Percentiles rank a stretch among this genome's conserved stretches.
Evolutionary conservation across 2,797 vertebrate species (phyloP).

Genomic region (Poecile montanus): DNA sequence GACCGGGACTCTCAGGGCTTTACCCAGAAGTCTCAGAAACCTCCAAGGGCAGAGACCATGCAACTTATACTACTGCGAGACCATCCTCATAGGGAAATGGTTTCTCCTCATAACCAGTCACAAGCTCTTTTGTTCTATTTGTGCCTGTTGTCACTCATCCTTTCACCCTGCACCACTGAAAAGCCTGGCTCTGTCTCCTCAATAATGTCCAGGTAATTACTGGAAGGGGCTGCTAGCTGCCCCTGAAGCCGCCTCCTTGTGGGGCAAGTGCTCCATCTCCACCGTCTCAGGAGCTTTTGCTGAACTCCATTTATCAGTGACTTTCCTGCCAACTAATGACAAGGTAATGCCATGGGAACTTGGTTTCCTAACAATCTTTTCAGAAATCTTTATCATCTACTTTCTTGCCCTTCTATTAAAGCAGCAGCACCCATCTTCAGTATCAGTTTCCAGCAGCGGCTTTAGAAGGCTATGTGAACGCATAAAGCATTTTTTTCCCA

Average conservation of each 20-base stretch:
- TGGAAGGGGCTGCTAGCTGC: not conserved
- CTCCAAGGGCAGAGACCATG: not conserved
- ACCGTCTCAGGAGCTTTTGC: not conserved
- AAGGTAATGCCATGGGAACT: not conserved
- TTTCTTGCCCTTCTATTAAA: not conserved
- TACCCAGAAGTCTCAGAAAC: not conserved
- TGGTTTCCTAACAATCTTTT: not conserved
- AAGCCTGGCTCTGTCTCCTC: not conserved
- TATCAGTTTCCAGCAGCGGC: not conserved
- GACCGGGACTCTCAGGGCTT: not conserved
- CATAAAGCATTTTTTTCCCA: not conserved
- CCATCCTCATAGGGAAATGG: accelerated
- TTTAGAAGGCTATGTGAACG: not conserved
- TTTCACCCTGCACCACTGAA: not conserved
- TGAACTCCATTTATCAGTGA: not conserved
- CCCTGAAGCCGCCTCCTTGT: not conserved
- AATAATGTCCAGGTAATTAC: not conserved
- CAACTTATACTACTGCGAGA: not conserved
- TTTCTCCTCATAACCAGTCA: not conserved
- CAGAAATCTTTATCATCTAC: not conserved
- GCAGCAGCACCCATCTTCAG: not conserved
- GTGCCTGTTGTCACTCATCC: not conserved
- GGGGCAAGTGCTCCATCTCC: not conserved
- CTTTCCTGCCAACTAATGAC: not conserved
- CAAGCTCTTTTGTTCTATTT: not conserved